A percentile compares a stretch with the other conserved stretches of the same genome.
Evolutionary conservation across 1,140 invertebrate genomes (phyloP).

Genomic region (Drosophila grimshawi): DNA sequence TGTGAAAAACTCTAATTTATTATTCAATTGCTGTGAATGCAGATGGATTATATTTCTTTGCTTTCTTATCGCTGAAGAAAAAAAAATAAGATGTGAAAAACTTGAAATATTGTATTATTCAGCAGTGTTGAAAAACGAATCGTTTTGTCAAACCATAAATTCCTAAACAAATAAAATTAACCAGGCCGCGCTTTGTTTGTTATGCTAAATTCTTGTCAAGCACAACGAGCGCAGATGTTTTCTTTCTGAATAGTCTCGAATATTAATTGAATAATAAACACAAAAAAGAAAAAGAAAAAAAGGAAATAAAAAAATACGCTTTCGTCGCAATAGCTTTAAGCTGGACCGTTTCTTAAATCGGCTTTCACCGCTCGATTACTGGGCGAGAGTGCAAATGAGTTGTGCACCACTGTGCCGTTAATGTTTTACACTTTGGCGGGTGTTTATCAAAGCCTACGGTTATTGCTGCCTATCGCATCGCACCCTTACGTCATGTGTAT

Average conservation of each 20-base stretch:
- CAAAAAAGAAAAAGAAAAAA: neutral
- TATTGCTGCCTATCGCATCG: slow-evolving; percentile 43
- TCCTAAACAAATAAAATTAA: neutral
- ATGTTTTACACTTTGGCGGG: slow-evolving; percentile 50
- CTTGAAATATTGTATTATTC: too few species aligned
- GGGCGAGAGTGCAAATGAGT: neutral
- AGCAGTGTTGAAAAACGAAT: too few species aligned
- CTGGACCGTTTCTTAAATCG: slow-evolving; percentile 16
- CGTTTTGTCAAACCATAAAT: too few species aligned
- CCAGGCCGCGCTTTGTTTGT: slow-evolving; percentile 5
- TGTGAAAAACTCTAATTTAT: too few species aligned
- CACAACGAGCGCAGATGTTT: neutral
- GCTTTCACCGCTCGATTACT: slow-evolving; percentile 46
- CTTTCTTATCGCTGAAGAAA: too few species aligned
- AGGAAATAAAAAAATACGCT: slow-evolving; percentile 1
- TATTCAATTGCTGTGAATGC: too few species aligned
- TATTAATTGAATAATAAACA: too few species aligned
- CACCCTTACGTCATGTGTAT: slow-evolving; percentile 38
- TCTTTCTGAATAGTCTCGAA: too few species aligned
- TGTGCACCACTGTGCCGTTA: slow-evolving; percentile 38
- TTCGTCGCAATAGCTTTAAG: slow-evolving; percentile 36
- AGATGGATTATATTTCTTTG: too few species aligned
- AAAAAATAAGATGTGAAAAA: too few species aligned
- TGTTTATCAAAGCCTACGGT: slow-evolving; percentile 53
- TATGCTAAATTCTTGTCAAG: slow-evolving; percentile 22